Evolutionary conservation across 2,888 invertebrate species (phyloP).

Genomic region (Smittia sp.): DNA sequence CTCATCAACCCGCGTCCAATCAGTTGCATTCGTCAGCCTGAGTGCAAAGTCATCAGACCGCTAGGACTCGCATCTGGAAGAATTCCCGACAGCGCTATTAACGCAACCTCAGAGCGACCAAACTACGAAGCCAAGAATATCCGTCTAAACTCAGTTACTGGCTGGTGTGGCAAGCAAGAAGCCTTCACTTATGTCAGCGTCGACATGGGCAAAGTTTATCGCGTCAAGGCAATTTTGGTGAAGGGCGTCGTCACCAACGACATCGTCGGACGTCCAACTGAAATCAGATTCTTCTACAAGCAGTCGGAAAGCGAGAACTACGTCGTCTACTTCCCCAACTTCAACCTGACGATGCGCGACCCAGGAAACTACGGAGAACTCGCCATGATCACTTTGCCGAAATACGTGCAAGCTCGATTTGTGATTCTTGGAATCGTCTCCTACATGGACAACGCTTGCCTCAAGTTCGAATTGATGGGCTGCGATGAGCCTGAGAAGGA

Average conservation of each 20-base stretch:
- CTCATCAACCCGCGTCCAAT: slow-evolving; percentile 88
- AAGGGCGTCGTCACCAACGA: slow-evolving; percentile 94
- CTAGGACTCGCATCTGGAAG: slow-evolving; percentile 86
- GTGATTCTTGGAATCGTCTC: slow-evolving; percentile 93
- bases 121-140: slow-evolving; percentile 90
- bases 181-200: slow-evolving; percentile 95
- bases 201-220: slow-evolving; percentile 87
- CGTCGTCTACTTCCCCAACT: slow-evolving; percentile 95
- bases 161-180: slow-evolving; percentile 96
- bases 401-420: slow-evolving; percentile 89
- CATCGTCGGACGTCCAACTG: slow-evolving; percentile 92
- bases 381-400: slow-evolving; percentile 92
- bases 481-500: slow-evolving; percentile 83
- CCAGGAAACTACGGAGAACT: slow-evolving; percentile 96
- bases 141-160: slow-evolving; percentile 86
- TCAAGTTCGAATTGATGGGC: slow-evolving; percentile 94
- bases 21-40: slow-evolving; percentile 86
- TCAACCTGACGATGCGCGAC: slow-evolving; percentile 89
- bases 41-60: slow-evolving; percentile 89
- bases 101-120: slow-evolving; percentile 89
- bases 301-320: slow-evolving; percentile 91
- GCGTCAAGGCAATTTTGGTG: slow-evolving; percentile 88
- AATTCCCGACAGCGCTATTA: slow-evolving; percentile 93
- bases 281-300: slow-evolving; percentile 96
- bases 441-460: slow-evolving; percentile 93